These are phyloP conservation scores for Agonopterix arenella DNA, from an alignment of 2,888 invertebrate genomes.

Conservation along the genomic window DNA sequence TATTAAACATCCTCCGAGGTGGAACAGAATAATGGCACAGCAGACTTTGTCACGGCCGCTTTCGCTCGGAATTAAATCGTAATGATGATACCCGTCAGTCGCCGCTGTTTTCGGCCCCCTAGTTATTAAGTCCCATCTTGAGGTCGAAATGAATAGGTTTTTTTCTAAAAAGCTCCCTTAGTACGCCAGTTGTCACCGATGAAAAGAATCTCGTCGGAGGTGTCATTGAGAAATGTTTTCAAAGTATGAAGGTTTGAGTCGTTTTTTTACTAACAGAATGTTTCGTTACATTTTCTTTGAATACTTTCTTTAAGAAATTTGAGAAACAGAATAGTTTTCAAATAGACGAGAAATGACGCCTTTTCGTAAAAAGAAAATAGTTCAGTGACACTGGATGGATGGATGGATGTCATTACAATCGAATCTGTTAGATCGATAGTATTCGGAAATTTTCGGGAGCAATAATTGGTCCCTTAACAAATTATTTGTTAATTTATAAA, in stretches of 20 bases:
- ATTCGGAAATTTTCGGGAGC: too few species aligned
- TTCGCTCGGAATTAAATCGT: slow-evolving; percentile 72
- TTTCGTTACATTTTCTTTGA: too few species aligned
- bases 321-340: too few species aligned
- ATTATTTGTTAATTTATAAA: too few species aligned
- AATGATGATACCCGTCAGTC: slow-evolving; percentile 68
- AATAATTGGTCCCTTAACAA: too few species aligned
- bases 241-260: not conserved
- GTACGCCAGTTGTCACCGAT: slow-evolving; percentile 63
- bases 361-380: too few species aligned
- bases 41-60: slow-evolving; percentile 69
- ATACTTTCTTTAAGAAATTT: too few species aligned
- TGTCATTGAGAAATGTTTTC: not conserved
- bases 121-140: slow-evolving; percentile 67
- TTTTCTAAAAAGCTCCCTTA: slow-evolving; percentile 51
- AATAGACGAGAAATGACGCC: too few species aligned
- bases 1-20: slow-evolving; percentile 72
- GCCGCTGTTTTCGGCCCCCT: slow-evolving; percentile 49
- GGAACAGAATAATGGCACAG: slow-evolving; percentile 69
- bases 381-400: too few species aligned
- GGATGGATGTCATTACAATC: too few species aligned
- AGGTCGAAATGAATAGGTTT: slow-evolving; percentile 70
- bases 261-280: not conserved
- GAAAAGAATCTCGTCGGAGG: slow-evolving; percentile 40
- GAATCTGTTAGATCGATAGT: too few species aligned